Evolutionary conservation across 2,888 invertebrate genomes (phyloP), one percentile per base, ranked within the genome.

Genomic region (Pseudococcus viburni): DNA sequence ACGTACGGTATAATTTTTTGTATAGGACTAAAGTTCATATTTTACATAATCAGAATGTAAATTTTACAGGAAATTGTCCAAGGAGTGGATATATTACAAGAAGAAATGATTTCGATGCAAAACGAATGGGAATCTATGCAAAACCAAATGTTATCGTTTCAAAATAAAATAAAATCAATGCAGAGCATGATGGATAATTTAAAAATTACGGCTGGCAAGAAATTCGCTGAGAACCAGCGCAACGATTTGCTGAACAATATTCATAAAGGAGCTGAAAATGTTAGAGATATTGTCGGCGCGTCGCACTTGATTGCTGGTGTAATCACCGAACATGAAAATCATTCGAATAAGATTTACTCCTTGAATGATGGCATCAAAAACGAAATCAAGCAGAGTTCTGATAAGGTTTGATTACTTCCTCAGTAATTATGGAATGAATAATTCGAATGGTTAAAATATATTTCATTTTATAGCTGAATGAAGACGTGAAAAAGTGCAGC

Each of bases 301-400:
- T 48, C 85, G 4, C 12, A 85, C 0, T 7, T 55, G 12, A 26
- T 85, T 12, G 55, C 51, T 1, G 39, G 39, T 51, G 26, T 85
- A 0, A 85, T 48, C 0, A 51, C 22, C 17, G 51, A 85, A 17
- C 85, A 85, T 55, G 85, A 85, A 48, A 33, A 85, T 17, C 33
- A 85, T 17, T 51, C 48, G 8, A 85, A 85, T 33, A 48, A 85
- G 7, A 33, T 85, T 9, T 0, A 33, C 5, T 55, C 48, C 9
- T 17, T 55, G 5, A 85, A 85, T 85, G 51, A 85, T n/a, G 26
- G 26, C 22, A 22, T 85, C 8, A 85, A 85, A 51, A 17, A 5
- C 26, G 33, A 51, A 33, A 85, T 85, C 33, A 33, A 85, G 17
- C 26, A 26, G 4, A 33, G 33, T 17, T 51, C 33, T 17, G 17